Conservation (phyloP, 2,113 vertebrate species). For the Calyptommatus sinebrachiatus region DNA sequence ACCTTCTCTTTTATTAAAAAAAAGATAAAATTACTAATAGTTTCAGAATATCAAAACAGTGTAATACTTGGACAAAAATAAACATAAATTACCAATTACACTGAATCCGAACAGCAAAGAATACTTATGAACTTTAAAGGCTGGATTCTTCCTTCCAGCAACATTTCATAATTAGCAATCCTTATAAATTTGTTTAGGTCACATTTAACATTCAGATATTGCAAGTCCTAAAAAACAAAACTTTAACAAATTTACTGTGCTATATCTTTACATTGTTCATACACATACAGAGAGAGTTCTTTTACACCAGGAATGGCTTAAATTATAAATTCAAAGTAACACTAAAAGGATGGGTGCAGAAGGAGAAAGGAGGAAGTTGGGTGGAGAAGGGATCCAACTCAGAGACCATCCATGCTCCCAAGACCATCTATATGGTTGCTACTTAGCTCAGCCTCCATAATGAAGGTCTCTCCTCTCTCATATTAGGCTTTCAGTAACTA, state of each 20-base stretch:
- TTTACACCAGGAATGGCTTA: neutral
- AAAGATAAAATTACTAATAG: neutral
- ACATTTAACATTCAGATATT: neutral
- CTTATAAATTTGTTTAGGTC: neutral
- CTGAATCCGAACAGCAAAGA: constrained; percentile 4
- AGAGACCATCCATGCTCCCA: too few relatives aligned
- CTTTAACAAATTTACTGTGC: neutral
- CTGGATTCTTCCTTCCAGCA: neutral
- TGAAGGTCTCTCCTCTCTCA: too few relatives aligned
- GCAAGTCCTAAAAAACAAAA: neutral
- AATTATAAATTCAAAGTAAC: neutral
- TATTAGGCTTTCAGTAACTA: too few relatives aligned
- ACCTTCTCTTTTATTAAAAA: too few relatives aligned
- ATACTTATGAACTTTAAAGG: constrained; percentile 20
- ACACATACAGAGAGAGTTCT: neutral
- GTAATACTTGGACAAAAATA: constrained; percentile 17
- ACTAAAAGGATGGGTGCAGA: neutral
- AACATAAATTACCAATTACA: constrained; percentile 24
- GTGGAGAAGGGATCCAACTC: too few relatives aligned
- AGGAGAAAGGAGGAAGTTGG: too few relatives aligned
- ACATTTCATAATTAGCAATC: neutral
- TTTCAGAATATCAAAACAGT: neutral
- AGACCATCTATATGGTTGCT: too few relatives aligned
- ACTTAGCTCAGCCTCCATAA: too few relatives aligned
- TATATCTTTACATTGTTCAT: constrained; percentile 2